Base-by-base conservation (phyloP, 1,140 invertebrate genomes). In the Panulirus ornatus region DNA sequence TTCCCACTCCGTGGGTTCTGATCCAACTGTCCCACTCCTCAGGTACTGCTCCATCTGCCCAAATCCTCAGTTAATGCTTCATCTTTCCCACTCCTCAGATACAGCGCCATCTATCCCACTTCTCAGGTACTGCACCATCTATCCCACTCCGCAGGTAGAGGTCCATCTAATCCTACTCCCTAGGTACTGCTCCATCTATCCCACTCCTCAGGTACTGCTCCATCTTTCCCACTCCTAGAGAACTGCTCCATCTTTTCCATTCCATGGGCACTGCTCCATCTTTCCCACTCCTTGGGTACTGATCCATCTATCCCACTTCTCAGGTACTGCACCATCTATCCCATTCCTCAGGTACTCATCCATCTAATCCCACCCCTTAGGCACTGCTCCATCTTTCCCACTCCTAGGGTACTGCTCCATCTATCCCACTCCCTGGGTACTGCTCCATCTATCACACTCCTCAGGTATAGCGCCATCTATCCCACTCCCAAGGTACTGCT, bases 181-280 rank as follows among this genome's bases (percentile, higher is more conserved):
- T n/a, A n/a, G n/a, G n/a, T n/a, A n/a, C n/a, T n/a, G n/a, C n/a
- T n/a, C n/a, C n/a, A n/a, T n/a, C n/a, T n/a, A n/a, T n/a, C n/a
- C n/a, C n/a, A n/a, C n/a, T n/a, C n/a, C n/a, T n/a, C n/a, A n/a
- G n/a, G n/a, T n/a, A n/a, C n/a, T 0, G 16, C 38, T 73, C 34
- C 14, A 73, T 22, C 1, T 58, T 11, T 58, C 22, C 22, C 22
- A 58, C 9, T 58, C 22, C 22, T 58, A 14, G 22, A 22, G 22
- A 14, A 58, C 27, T 63, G 19, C 8, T 51, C 44, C 16, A 6
- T 8, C 1, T 63, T 63, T 63, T 2, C 58, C 27, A 22, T 2
- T n/a, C n/a, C n/a, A n/a, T n/a, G n/a, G n/a, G n/a, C 94, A 95
- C 92, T 95, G 95, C 93, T 93, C 94, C 81, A 94, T 84, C 36